These are phyloP conservation scores for Xiphias gladius DNA, from an alignment of 2,113 vertebrate species.

Conservation along the genomic window DNA sequence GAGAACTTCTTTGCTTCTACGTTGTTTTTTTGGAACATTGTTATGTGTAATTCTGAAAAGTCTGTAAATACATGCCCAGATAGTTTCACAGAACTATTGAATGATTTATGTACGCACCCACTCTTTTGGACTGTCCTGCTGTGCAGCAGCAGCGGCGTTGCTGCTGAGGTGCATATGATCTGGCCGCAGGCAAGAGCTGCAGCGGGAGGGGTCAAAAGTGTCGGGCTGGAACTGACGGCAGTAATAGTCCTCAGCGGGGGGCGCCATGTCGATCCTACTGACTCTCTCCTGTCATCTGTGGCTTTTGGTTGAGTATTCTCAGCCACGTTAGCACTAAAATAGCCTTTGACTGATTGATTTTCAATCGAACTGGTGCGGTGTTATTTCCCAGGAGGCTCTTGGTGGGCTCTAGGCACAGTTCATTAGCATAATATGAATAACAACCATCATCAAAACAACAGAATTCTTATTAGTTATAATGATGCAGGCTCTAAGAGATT, in stretches of 20 bases:
- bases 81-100: not conserved
- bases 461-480: constrained; percentile 32
- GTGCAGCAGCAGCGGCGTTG: not conserved
- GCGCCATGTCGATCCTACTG: constrained; percentile 40
- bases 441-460: constrained; percentile 44
- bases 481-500: constrained; percentile 31
- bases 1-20: not conserved
- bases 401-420: not conserved
- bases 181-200: constrained; percentile 70
- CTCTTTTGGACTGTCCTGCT: constrained; percentile 8
- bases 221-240: constrained; percentile 73
- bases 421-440: constrained; percentile 54
- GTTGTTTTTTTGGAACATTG: not conserved
- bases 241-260: constrained; percentile 70
- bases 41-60: not conserved
- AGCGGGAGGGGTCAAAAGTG: constrained; percentile 77
- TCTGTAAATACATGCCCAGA: not conserved
- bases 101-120: constrained; percentile 44
- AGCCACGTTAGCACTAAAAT: constrained; percentile 8
- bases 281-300: constrained; percentile 7
- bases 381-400: constrained; percentile 70
- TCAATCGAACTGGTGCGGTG: not conserved
- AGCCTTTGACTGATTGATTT: constrained; percentile 29
- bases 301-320: not conserved
- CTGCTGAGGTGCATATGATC: constrained; percentile 72